These are phyloP conservation scores for Parnassius glacialis DNA, from an alignment of 2,888 invertebrate genomes.

Conservation along the genomic window DNA sequence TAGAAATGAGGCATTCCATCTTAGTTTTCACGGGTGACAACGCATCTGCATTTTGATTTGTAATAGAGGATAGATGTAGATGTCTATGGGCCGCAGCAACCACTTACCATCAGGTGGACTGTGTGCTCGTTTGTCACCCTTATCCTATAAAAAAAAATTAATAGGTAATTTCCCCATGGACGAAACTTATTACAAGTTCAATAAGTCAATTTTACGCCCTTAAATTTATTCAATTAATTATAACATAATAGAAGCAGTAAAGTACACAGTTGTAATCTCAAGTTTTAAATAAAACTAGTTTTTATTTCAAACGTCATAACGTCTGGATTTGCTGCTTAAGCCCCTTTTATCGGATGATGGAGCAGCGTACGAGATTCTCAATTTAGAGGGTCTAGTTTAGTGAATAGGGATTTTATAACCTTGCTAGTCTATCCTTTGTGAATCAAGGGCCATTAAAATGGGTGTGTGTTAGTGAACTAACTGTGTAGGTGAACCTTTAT, in stretches of 20 bases:
- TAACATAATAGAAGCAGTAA: constrained; percentile 4
- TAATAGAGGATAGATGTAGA: too few species aligned
- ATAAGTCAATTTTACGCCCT: constrained; percentile 19
- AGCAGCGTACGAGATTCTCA: constrained; percentile 28
- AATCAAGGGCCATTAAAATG: constrained; percentile 49
- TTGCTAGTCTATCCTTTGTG: constrained; percentile 57
- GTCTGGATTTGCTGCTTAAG: constrained; percentile 2
- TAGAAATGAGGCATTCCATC: too few species aligned
- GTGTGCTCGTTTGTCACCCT: too few species aligned
- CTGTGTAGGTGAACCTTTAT: constrained; percentile 28
- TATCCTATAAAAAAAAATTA: too few species aligned
- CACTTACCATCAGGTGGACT: too few species aligned
- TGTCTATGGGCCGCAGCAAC: too few species aligned
- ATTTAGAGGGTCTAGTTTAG: constrained; percentile 62
- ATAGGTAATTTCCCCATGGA: too few species aligned
- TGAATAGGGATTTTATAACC: constrained; percentile 69
- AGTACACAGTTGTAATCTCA: neutral
- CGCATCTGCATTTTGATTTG: too few species aligned
- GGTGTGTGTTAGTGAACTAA: constrained; percentile 33
- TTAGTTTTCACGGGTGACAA: too few species aligned
- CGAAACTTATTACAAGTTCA: neutral
- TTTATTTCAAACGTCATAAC: neutral
- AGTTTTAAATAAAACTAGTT: neutral
- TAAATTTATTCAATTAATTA: constrained; percentile 20
- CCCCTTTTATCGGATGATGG: constrained; percentile 26